Evolutionary conservation across 2,797 vertebrate species (phyloP).

Genomic region (Cuculus canorus): DNA sequence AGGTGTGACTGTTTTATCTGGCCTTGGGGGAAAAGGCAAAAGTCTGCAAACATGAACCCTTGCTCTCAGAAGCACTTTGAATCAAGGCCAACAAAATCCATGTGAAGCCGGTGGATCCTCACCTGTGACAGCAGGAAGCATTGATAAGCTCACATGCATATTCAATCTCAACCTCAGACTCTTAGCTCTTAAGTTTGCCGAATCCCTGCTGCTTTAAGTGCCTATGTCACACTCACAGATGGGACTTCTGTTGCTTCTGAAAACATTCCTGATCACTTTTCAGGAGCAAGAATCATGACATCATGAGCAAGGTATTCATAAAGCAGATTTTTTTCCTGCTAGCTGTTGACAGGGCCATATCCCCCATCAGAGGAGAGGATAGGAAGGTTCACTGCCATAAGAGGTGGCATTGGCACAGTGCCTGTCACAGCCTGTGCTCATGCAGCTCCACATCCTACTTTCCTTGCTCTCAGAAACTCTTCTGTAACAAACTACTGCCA

Average conservation of each 20-base stretch:
- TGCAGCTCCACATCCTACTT: neutral
- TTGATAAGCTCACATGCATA: rapidly evolving
- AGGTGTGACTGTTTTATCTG: neutral
- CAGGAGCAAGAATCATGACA: neutral
- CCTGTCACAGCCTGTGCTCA: rapidly evolving
- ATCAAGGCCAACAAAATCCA: neutral
- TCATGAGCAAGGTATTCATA: rapidly evolving
- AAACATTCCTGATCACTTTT: neutral
- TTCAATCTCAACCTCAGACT: neutral
- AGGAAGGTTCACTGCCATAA: neutral
- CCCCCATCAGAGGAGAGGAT: neutral
- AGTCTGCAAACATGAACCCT: neutral
- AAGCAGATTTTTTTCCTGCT: neutral
- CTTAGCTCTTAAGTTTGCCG: neutral
- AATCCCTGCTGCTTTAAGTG: neutral
- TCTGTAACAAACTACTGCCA: neutral
- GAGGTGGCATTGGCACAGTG: rapidly evolving
- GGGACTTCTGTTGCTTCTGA: neutral
- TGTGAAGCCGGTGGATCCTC: neutral
- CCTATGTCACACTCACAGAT: neutral
- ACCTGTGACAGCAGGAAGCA: neutral
- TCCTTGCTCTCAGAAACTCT: neutral
- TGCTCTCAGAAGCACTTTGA: neutral
- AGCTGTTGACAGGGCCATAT: neutral
- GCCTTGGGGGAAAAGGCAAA: neutral